Evolutionary conservation across 2,797 vertebrate genomes (phyloP), one percentile per base, ranked within the genome.

Genomic region (Mareca strepera): DNA sequence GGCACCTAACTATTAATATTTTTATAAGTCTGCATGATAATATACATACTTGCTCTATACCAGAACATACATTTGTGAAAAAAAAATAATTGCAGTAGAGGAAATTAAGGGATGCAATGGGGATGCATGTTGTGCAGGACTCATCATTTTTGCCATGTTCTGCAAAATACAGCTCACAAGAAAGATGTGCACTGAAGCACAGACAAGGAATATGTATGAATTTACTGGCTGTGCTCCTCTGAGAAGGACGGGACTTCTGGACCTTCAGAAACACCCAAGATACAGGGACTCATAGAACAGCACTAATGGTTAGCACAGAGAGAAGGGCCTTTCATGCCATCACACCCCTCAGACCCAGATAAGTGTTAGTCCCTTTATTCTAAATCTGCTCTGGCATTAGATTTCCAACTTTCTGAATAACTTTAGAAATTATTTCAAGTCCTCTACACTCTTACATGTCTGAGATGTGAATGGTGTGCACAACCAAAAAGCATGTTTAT

Each of bases 401-500:
- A 72, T 29, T 67, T 86, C 15, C 5, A 11, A 63, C 43, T 55
- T 67, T 84, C 58, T 88, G 29, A 64, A 9, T 17, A 79, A 33
- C 8, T n/a, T 28, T n/a, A 35, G 41, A 80, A 94, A 82, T 69
- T 46, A 79, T 67, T 91, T 86, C 12, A 46, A 66, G 16, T 70
- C 10, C 13, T 73, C 7, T 39, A 28, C 11, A 23, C 48, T 58
- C 22, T 58, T 66, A 26, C 52, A 25, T 37, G 29, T 26, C 52
- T 33, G 37, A 83, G 62, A 46, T 56, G 10, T 80, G 55, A 37
- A 87, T 90, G 31, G 10, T 43, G 17, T 31, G 29, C 50, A 85
- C 90, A 88, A 85, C 41, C 31, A 87, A 93, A 89, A 88, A 64
- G 12, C 9, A 59, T 73, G 35, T 92, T 96, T 92, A 94, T 73